Evolutionary conservation across 2,888 invertebrate genomes (phyloP).

Genomic region (Hyposoter dolosus): DNA sequence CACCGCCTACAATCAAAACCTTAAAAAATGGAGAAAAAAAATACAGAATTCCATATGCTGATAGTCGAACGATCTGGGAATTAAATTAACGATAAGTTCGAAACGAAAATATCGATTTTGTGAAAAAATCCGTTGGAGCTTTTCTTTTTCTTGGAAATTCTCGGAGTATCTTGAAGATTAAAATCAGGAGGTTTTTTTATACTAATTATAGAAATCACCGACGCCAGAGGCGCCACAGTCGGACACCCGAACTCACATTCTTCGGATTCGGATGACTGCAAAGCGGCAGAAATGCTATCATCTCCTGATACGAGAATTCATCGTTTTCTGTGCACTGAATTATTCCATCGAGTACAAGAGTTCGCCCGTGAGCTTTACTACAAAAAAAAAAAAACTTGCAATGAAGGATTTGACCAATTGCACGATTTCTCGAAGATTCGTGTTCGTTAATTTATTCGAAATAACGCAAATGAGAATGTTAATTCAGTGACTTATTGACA

Average conservation of each 20-base stretch:
- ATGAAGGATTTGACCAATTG: neutral
- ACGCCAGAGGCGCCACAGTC: neutral
- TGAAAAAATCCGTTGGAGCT: neutral
- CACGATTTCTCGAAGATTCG: neutral
- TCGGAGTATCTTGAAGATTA: neutral
- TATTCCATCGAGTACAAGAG: slow-evolving; percentile 96
- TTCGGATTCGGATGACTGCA: slow-evolving; percentile 96
- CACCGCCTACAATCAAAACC: slow-evolving; percentile 98
- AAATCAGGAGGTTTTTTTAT: neutral
- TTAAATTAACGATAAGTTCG: neutral
- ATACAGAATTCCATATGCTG: neutral
- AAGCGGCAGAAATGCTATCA: slow-evolving; percentile 97
- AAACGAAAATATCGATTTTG: neutral
- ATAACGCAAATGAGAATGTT: neutral
- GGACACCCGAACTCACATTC: slow-evolving; percentile 86
- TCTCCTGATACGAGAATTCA: slow-evolving; percentile 99
- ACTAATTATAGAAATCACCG: neutral
- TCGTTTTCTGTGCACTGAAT: slow-evolving; percentile 98
- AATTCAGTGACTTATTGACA: neutral
- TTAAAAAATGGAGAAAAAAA: slow-evolving; percentile 75
- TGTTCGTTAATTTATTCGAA: neutral
- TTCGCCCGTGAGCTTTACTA: slow-evolving; percentile 92
- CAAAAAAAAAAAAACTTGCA: slow-evolving; percentile 13
- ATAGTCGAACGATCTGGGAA: neutral
- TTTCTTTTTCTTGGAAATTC: neutral